Evolutionary conservation across 2,113 vertebrate genomes (phyloP).

Genomic region (Oreotrochilus melanogaster): DNA sequence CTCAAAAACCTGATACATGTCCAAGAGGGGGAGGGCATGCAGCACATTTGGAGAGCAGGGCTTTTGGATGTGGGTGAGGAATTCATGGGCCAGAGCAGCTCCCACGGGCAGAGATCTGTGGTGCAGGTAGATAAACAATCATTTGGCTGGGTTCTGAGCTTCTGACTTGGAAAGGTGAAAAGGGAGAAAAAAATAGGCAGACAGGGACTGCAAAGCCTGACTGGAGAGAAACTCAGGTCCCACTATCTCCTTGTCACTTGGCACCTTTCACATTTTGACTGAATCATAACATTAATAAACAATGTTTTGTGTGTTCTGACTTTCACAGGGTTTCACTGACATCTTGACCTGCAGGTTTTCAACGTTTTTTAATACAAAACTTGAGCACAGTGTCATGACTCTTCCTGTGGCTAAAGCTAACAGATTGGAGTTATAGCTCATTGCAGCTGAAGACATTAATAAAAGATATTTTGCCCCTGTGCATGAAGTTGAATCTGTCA

Average conservation of each 20-base stretch:
- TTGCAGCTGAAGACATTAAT: background rate
- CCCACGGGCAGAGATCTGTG: background rate
- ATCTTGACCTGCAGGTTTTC: background rate
- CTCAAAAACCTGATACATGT: background rate
- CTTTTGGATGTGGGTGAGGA: background rate
- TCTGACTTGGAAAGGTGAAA: background rate
- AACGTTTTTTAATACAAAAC: conserved; percentile 12
- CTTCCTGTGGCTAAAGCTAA: background rate
- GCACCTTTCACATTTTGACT: background rate
- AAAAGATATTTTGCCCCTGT: background rate
- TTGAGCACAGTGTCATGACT: background rate
- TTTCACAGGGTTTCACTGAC: background rate
- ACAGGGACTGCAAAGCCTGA: background rate
- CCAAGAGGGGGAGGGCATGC: background rate
- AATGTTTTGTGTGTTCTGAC: background rate
- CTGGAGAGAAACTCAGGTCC: background rate
- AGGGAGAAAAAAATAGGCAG: background rate
- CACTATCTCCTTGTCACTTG: background rate
- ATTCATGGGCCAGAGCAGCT: background rate
- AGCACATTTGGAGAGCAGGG: background rate
- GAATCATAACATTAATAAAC: conserved; percentile 3
- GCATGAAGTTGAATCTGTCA: background rate
- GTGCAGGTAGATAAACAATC: background rate
- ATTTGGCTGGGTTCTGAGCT: background rate
- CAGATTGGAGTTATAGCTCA: background rate